Evolutionary conservation across 2,888 invertebrate species (phyloP).

Genomic region (Plagodis pulveraria): DNA sequence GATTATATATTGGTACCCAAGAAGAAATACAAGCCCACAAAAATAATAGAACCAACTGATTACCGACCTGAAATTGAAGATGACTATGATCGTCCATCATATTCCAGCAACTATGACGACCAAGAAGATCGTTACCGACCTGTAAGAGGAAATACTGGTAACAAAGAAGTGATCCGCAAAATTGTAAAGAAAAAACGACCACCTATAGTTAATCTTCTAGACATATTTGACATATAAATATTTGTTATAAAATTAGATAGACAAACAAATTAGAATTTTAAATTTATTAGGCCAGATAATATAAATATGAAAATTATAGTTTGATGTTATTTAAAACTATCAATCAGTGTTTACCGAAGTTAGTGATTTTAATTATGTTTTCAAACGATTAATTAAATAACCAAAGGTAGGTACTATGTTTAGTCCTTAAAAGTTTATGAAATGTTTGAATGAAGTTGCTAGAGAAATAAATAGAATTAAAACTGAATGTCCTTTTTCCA

Average conservation of each 20-base stretch:
- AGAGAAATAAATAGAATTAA: too few relatives aligned
- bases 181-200: conserved; percentile 72
- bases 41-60: conserved; percentile 57
- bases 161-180: conserved; percentile 69
- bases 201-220: conserved; percentile 70
- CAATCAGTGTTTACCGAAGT: background rate
- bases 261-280: conserved; percentile 65
- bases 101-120: conserved; percentile 53
- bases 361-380: too few relatives aligned
- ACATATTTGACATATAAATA: conserved; percentile 74
- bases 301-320: background rate
- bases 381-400: too few relatives aligned
- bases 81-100: conserved; percentile 64
- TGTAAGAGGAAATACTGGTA: conserved; percentile 52
- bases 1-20: conserved; percentile 76
- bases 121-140: conserved; percentile 60
- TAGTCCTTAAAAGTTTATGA: too few relatives aligned
- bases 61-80: conserved; percentile 63
- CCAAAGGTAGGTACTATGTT: too few relatives aligned
- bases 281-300: conserved; percentile 10
- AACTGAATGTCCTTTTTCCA: too few relatives aligned
- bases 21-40: conserved; percentile 68
- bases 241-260: conserved; percentile 31
- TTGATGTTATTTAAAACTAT: background rate
- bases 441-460: too few relatives aligned